Evolutionary conservation across 2,888 invertebrate species (phyloP).

Genomic region (Subacronicta megacephala): DNA sequence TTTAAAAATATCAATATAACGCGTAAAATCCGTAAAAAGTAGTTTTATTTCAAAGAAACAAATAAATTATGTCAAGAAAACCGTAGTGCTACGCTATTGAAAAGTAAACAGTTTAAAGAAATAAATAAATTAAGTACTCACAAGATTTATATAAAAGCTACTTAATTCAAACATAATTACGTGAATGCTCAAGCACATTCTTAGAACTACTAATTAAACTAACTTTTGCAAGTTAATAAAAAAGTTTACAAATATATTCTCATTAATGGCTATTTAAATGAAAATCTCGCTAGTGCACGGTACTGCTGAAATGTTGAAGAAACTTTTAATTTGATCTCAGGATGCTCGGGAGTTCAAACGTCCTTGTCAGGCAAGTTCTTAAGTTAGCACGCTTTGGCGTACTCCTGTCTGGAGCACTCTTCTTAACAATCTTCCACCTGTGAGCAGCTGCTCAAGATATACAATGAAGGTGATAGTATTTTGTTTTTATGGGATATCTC

Average conservation of each 20-base stretch:
- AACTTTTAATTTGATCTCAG: conserved; percentile 68
- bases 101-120: not conserved
- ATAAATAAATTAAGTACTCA: conserved; percentile 13
- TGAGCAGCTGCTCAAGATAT: conserved; percentile 14
- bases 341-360: conserved; percentile 62
- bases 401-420: conserved; percentile 55
- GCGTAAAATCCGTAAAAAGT: too few relatives aligned
- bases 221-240: conserved; percentile 27
- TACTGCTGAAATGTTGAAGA: conserved; percentile 43
- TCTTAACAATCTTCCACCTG: conserved; percentile 28
- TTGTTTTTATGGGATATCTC: too few relatives aligned
- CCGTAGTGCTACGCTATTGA: too few relatives aligned
- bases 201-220: conserved; percentile 35
- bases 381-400: conserved; percentile 62
- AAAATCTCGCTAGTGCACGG: conserved; percentile 46
- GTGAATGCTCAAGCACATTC: conserved; percentile 17
- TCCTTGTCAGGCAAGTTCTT: conserved; percentile 59
- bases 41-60: too few relatives aligned
- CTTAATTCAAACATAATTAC: conserved; percentile 11
- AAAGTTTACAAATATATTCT: conserved; percentile 46
- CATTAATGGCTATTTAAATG: conserved; percentile 53
- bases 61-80: too few relatives aligned
- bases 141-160: conserved; percentile 21
- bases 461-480: conserved; percentile 5
- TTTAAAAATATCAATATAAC: too few relatives aligned